Base-by-base conservation (phyloP, 2,113 vertebrate species). In the Sinocyclocheilus grahami region DNA sequence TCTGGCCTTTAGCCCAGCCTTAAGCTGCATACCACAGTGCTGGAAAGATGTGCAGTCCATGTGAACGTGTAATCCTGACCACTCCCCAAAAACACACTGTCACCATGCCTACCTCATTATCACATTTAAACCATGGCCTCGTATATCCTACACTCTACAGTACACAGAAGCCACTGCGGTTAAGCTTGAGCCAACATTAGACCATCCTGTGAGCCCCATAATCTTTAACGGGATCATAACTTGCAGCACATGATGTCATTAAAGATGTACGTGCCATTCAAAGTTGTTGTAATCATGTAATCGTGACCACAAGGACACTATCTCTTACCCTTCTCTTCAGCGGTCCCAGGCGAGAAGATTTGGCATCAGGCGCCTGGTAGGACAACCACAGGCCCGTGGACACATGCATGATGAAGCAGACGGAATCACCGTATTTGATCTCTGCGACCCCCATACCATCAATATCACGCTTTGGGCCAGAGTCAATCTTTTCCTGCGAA, bases 391-490 rank as follows among this genome's bases (percentile, higher is more conserved):
- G 94, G 46, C 97, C 96, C 1, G 96, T 96, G 62, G 94, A 94
- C 88, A 97, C 87, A 18, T 99, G 98, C 91, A 97, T 97, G 72
- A 99, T 90, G 90, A 99, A 98, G 91, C 98, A 99, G 87, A 97
- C 18, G 0, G 97, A 97, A 93, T 99, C 98, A 4, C 98, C 97
- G 0, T 99, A 99, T 89, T 99, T 99, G 90, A 99, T 97, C 94
- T 98, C 98, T 33, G 98, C 95, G 67, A 93, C 91, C 14, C 97
- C 97, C 98, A 99, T 99, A 86, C 98, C 98, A 51, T 99, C 98
- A 7, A 97, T 96, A 84, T 99, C 98, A 89, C 97, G 95, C 92
- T 97, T 99, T 78, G 95, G 93, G 87, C 94, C 94, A 0, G 95
- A 89, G 86, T 99, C 98, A 18, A 95, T 88, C 91, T 99, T 99